These are phyloP conservation scores for Hypocryptadius cinnamomeus DNA, from an alignment of 2,113 vertebrate species.

Conservation along the genomic window DNA sequence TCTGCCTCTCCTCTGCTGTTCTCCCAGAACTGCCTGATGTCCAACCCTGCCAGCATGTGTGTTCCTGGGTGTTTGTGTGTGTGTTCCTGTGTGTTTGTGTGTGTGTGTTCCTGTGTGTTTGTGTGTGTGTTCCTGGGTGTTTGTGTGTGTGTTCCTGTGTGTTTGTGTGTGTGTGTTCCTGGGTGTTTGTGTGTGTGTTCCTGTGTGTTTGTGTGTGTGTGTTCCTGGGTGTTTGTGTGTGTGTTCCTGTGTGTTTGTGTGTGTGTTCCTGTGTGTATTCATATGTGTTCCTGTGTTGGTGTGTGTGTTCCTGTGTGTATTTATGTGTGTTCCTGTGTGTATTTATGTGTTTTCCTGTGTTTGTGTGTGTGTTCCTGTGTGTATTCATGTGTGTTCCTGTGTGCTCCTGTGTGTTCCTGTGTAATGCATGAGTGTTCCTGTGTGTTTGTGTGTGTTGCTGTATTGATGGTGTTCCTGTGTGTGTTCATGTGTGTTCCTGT, in stretches of 20 bases:
- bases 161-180: background rate
- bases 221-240: too few relatives aligned
- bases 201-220: rapidly evolving
- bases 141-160: background rate
- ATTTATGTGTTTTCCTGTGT: background rate
- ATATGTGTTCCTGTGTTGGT: background rate
- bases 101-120: too few relatives aligned
- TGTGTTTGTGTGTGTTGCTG: too few relatives aligned
- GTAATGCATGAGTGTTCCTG: background rate
- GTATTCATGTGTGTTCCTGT: too few relatives aligned
- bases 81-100: background rate
- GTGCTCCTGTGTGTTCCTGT: background rate
- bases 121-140: background rate
- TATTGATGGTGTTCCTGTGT: too few relatives aligned
- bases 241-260: background rate
- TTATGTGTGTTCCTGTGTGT: background rate
- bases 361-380: too few relatives aligned
- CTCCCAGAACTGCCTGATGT: background rate
- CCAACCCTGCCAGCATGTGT: background rate
- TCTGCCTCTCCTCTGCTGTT: background rate
- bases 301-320: too few relatives aligned
- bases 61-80: background rate
- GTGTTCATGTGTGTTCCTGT: too few relatives aligned
- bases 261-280: background rate
- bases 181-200: background rate